Evolutionary conservation across 2,113 vertebrate genomes (phyloP).

Genomic region (Mellivora capensis): DNA sequence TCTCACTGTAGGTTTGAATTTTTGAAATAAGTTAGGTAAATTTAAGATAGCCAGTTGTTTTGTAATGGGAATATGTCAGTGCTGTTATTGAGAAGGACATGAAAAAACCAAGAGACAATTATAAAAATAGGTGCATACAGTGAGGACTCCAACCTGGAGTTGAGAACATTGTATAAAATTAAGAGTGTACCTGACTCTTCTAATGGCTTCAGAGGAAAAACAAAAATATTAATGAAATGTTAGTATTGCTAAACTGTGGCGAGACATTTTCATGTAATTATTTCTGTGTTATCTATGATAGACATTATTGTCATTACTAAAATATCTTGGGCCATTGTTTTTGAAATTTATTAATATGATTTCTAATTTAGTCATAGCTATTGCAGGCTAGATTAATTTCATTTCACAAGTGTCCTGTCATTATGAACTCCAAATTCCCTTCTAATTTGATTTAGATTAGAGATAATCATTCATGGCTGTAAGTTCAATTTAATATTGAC

Average conservation of each 20-base stretch:
- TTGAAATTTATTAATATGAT: constrained; percentile 21
- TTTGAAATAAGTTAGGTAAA: background rate
- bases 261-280: background rate
- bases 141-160: background rate
- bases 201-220: background rate
- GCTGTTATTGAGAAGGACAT: background rate
- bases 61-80: background rate
- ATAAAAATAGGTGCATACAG: background rate
- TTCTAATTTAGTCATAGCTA: constrained; percentile 25
- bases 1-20: constrained; percentile 4
- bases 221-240: constrained; percentile 10
- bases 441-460: constrained; percentile 36
- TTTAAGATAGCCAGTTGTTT: constrained; percentile 10
- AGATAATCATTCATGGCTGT: background rate
- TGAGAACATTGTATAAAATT: background rate
- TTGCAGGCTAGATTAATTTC: background rate
- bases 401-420: constrained; percentile 37
- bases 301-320: background rate
- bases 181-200: background rate
- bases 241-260: background rate
- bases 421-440: background rate
- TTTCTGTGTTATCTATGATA: background rate
- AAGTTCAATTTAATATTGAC: constrained; percentile 28
- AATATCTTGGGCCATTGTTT: background rate
- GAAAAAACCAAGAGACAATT: background rate